Base-by-base conservation (phyloP, 2,113 vertebrate species). In the Leuciscus idus region DNA sequence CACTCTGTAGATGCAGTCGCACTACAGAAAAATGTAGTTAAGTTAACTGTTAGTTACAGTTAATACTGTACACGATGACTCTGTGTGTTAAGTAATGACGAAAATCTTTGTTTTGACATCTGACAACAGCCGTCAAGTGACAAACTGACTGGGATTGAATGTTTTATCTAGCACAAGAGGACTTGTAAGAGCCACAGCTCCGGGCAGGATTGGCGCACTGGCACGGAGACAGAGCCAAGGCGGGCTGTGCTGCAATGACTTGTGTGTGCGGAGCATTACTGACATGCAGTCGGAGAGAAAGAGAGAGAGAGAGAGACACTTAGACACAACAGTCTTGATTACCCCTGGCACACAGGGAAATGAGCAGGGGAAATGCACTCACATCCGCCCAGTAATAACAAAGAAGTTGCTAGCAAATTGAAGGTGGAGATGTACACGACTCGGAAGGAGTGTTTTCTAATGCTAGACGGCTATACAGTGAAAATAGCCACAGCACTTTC, bases 321-420 rank as follows among this genome's bases (percentile, higher is more conserved):
- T 43, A 80, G 77, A 80, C 77, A 80, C 23, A 80, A 80, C 77
- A 80, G 77, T 59, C 77, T 80, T 80, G 77, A 80, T 80, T 80
- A 61, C 52, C 55, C 52, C n/a, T 10, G 77, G 77, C 77, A 57
- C 55, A 79, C 33, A 61, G 30, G 77, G 55, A 61, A 80, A 80
- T 80, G 33, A 80, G 77, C 77, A 61, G 21, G 19, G 77, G 77
- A 80, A 80, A 80, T 80, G 30, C 77, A 80, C 77, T 61, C 77
- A 61, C 30, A 80, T 80, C 77, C 77, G 55, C 57, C 77, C 77
- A 80, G 77, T 80, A 80, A 61, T 80, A 80, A 79, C 30, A 79
- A 80, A 61, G 57, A 61, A 80, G 77, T 80, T 61, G 17, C 19
- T 43, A 23, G 77, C 57, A 61, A 59, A 80, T 43, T 59, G 77